Evolutionary conservation across 2,888 invertebrate species (phyloP).

Genomic region (Caenorhabditis japonica): DNA sequence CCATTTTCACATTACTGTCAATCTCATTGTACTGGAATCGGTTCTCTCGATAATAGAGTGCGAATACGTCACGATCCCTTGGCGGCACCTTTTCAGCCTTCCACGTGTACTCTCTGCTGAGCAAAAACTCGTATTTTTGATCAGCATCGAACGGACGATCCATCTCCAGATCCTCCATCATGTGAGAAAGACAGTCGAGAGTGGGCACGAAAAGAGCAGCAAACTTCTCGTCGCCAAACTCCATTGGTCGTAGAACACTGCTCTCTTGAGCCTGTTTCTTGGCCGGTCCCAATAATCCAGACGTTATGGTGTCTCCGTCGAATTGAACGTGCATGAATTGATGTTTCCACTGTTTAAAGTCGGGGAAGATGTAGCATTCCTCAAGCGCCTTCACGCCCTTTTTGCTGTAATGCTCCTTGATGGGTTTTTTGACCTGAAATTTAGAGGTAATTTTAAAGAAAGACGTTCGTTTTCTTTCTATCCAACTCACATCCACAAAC

Average conservation of each 20-base stretch:
- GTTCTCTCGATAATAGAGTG: constrained; percentile 67
- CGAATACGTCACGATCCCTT: constrained; percentile 34
- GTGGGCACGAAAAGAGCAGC: constrained; percentile 98
- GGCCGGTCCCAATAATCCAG: constrained; percentile 80
- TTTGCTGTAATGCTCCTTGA: constrained; percentile 91
- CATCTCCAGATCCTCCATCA: constrained; percentile 86
- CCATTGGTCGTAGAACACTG: constrained; percentile 50
- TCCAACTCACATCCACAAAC: constrained; percentile 86
- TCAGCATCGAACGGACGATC: constrained; percentile 83
- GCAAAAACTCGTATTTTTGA: constrained; percentile 77
- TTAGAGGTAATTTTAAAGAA: not conserved
- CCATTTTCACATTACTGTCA: constrained; percentile 79
- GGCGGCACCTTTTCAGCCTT: constrained; percentile 86
- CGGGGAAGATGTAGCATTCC: constrained; percentile 90
- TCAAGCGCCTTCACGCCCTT: constrained; percentile 93
- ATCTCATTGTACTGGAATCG: constrained; percentile 79
- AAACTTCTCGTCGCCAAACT: constrained; percentile 96
- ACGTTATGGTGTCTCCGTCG: constrained; percentile 95
- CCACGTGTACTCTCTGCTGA: constrained; percentile 99
- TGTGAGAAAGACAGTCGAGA: constrained; percentile 90
- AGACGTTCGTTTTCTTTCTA: constrained; percentile 21
- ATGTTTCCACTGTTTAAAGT: constrained; percentile 96
- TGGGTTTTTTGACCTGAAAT: constrained; percentile 80
- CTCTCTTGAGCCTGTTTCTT: constrained; percentile 53
- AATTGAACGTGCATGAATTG: constrained; percentile 97